A percentile compares a stretch with the other conserved stretches of the same genome.
Evolutionary conservation across 2,113 vertebrate genomes (phyloP).

Genomic region (Psammodynastes pulverulentus): DNA sequence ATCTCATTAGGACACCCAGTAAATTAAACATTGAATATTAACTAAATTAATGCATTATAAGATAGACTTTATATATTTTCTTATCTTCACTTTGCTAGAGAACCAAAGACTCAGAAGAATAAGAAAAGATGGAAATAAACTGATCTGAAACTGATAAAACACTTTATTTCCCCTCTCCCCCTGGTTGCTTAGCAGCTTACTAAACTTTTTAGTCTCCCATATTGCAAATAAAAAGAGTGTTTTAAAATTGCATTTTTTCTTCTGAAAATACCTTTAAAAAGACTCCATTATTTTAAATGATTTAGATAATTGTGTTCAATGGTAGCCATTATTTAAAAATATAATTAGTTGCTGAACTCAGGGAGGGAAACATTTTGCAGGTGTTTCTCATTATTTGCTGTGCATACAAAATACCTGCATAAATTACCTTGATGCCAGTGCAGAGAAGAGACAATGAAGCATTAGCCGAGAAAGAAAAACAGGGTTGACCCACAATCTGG

Average conservation of each 20-base stretch:
- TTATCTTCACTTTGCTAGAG: conserved; percentile 6
- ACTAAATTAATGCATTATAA: background rate
- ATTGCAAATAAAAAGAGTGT: conserved; percentile 66
- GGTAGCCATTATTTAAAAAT: conserved; percentile 96
- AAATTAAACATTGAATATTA: background rate
- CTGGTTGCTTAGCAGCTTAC: conserved; percentile 62
- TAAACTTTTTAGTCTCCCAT: conserved; percentile 64
- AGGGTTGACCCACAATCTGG: conserved; percentile 85
- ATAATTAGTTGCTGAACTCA: conserved; percentile 93
- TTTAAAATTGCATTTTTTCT: conserved; percentile 77
- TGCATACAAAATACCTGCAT: conserved; percentile 85
- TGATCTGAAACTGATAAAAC: conserved; percentile 56
- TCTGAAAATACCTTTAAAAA: conserved; percentile 87
- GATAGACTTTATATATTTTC: background rate
- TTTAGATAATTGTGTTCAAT: conserved; percentile 92
- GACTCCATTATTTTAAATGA: conserved; percentile 91
- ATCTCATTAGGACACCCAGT: background rate
- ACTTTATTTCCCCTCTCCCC: conserved; percentile 4
- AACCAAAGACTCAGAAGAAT: conserved; percentile 13
- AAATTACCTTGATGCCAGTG: conserved; percentile 86
- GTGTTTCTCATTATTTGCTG: conserved; percentile 88
- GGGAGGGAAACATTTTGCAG: conserved; percentile 86
- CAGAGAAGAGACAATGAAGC: conserved; percentile 84
- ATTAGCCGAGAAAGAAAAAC: conserved; percentile 80
- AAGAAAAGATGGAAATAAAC: background rate